Evolutionary conservation across 2,113 vertebrate genomes (phyloP).

Genomic region (Hipposideros armiger): DNA sequence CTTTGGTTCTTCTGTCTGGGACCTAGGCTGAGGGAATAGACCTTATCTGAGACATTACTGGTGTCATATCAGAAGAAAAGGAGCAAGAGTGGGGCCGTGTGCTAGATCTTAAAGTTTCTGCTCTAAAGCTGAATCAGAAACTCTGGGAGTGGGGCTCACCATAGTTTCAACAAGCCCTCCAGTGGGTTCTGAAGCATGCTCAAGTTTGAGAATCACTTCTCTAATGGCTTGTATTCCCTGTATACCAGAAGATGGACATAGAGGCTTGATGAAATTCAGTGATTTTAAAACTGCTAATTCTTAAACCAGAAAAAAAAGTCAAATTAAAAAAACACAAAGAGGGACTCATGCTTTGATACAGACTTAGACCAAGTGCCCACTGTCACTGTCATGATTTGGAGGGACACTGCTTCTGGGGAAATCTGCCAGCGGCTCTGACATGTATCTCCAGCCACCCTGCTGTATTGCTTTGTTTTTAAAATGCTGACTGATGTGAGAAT

Average conservation of each 20-base stretch:
- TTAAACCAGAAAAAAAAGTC: slow-evolving; percentile 23
- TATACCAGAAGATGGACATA: neutral
- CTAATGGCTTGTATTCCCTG: neutral
- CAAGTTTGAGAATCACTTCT: neutral
- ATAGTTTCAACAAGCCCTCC: neutral
- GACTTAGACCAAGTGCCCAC: neutral
- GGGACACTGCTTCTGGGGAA: neutral
- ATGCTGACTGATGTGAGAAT: slow-evolving; percentile 3
- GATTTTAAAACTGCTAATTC: slow-evolving; percentile 26
- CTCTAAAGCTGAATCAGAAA: neutral
- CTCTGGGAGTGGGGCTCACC: neutral
- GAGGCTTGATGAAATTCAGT: slow-evolving; percentile 39
- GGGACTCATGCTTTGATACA: neutral
- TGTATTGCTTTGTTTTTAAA: slow-evolving; percentile 38
- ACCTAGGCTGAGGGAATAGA: neutral
- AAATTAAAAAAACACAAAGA: neutral
- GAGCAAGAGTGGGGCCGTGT: neutral
- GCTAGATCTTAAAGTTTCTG: neutral
- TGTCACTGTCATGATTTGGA: neutral
- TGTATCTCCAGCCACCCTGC: neutral
- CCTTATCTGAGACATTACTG: neutral
- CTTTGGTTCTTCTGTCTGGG: neutral
- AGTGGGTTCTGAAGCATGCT: neutral
- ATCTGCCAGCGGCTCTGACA: neutral
- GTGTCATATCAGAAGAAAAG: neutral